phyloP scores from a whole-genome alignment of 2,797 vertebrate species.

The Oophaga sylvatica region DNA sequence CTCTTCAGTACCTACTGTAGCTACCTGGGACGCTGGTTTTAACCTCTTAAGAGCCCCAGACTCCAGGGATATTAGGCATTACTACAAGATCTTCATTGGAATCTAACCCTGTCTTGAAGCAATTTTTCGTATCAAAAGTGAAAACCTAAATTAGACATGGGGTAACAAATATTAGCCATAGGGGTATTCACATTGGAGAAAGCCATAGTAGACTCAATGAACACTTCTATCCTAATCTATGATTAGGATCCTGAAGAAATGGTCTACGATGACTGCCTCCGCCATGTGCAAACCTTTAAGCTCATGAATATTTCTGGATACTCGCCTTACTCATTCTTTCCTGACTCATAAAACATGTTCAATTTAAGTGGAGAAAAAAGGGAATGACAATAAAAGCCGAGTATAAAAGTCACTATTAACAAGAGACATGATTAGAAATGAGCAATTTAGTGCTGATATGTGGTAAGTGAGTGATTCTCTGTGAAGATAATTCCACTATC shows the following conservation, averaged over 20 bases:
- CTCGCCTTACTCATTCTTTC: background rate
- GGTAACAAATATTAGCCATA: background rate
- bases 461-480: constrained; percentile 42
- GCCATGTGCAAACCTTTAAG: background rate
- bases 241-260: background rate
- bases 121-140: background rate
- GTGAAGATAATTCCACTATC: constrained; percentile 48
- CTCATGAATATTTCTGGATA: background rate
- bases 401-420: constrained; percentile 46
- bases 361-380: constrained; percentile 40
- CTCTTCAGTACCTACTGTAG: background rate
- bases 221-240: background rate
- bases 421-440: constrained; percentile 48
- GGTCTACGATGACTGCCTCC: background rate
- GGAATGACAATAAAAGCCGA: constrained; percentile 33
- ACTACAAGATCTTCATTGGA: background rate
- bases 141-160: background rate
- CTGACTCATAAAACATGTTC: constrained; percentile 36
- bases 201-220: background rate
- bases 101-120: background rate
- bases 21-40: background rate
- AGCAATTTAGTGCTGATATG: constrained; percentile 44
- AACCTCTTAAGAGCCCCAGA: background rate
- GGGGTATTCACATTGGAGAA: background rate
- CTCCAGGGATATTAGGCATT: background rate